Evolutionary conservation across 1,140 invertebrate genomes (phyloP).

Genomic region (Mercenaria mercenaria): DNA sequence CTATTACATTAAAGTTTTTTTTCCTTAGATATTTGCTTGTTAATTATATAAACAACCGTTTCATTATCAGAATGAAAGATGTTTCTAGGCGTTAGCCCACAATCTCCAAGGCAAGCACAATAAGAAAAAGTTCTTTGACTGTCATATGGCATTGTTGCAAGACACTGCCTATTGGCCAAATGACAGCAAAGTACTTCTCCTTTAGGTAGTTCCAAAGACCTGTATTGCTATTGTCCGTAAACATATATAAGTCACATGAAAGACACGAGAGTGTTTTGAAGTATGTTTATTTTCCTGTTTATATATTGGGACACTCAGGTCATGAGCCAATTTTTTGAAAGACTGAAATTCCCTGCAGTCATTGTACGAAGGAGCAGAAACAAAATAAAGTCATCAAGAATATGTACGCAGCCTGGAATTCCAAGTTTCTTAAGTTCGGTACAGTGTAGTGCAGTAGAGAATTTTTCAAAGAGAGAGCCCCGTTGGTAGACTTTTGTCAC

Average conservation of each 20-base stretch:
- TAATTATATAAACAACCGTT: constrained; percentile 31
- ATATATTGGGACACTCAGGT: not conserved
- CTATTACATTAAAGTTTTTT: constrained; percentile 4
- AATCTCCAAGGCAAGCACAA: constrained; percentile 24
- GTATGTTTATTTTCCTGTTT: not conserved
- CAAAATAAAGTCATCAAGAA: constrained; percentile 28
- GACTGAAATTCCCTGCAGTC: not conserved
- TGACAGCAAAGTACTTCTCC: not conserved
- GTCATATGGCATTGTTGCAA: constrained; percentile 9
- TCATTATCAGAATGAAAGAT: constrained; percentile 34
- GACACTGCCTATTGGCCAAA: not conserved
- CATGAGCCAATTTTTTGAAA: not conserved
- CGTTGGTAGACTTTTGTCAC: constrained; percentile 30
- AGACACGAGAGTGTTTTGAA: too few relatives aligned
- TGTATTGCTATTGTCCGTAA: constrained; percentile 1
- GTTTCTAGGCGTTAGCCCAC: not conserved
- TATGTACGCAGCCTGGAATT: not conserved
- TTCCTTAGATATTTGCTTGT: not conserved
- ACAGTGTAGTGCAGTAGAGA: not conserved
- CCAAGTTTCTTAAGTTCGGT: not conserved
- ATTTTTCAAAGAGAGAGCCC: constrained; percentile 24
- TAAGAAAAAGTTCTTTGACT: constrained; percentile 3
- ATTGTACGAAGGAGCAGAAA: not conserved
- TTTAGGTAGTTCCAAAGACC: not conserved
- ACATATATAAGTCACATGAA: constrained; percentile 4